Base-by-base conservation (phyloP, 2,113 vertebrate genomes). In the Lepus europaeus region DNA sequence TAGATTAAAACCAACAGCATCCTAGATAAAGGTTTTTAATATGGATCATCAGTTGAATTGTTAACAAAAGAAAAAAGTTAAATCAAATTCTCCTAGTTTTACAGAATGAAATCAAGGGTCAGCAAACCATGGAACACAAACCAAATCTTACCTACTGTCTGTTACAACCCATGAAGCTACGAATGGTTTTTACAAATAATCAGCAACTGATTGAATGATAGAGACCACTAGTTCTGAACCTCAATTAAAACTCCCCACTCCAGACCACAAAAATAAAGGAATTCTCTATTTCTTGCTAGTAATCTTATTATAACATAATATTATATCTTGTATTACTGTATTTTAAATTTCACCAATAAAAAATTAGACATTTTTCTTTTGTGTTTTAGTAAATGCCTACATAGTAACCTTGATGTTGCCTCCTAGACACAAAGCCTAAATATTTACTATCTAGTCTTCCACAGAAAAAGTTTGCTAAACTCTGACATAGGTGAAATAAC, bases 171-270 rank as follows among this genome's bases (percentile, higher is more conserved):
- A 72, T 8, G 11, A 93, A 93, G 6, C 66, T 63, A 94, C 93
- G 17, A 85, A 85, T 45, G 25, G 5, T 78, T 95, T 95, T 95
- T 70, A 82, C 8, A 61, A 45, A 94, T 78, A 82, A 97, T 56
- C 45, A 89, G 27, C 31, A 81, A 78, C 12, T 51, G 17, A 94
- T 77, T 27, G 89, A 19, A 86, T 51, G 10, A 79, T 2, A 86
- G 0, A 89, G 31, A 93, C 93, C n/a, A 73, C 6, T 36, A 94
- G 94, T 49, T 94, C 64, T 93, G 85, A 97, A 89, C 13, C 45
- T 33, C 49, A 91, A 66, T 78, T 6, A 49, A 87, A 81, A 84
- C 87, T 81, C 70, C 91, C 25, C n/a, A 19, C 6, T 5, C 11
- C 33, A 64, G 33, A 4, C 22, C 1, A 27, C 6, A 81, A 94